Conservation (phyloP, 1,140 invertebrate genomes). For the Bombus breviceps region DNA sequence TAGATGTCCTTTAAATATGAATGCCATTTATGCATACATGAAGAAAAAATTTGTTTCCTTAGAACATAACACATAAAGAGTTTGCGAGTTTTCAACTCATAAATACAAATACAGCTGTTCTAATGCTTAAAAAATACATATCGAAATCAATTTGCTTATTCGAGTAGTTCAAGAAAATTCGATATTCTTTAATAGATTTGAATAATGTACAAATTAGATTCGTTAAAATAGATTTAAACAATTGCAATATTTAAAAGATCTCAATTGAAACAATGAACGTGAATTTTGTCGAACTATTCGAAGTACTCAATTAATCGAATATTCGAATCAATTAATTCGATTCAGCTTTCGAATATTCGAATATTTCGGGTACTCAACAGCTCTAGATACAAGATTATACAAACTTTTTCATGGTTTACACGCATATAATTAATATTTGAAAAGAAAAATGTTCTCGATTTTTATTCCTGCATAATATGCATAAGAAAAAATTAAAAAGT, state of each 20-base stretch:
- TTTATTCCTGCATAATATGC: conserved; percentile 29
- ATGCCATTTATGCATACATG: neutral
- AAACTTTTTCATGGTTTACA: neutral
- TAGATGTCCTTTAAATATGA: neutral
- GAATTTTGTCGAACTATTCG: neutral
- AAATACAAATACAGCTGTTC: neutral
- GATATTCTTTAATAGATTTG: neutral
- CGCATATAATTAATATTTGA: neutral
- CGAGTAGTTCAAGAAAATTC: conserved; percentile 6
- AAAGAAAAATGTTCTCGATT: conserved; percentile 16
- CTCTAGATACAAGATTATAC: conserved; percentile 16
- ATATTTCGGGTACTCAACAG: neutral
- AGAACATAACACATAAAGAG: neutral
- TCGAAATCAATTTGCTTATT: neutral
- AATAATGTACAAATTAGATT: neutral
- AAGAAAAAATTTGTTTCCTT: neutral
- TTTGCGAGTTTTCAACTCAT: neutral
- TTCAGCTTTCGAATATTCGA: neutral
- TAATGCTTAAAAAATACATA: neutral
- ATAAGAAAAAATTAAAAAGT: neutral
- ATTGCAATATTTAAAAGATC: neutral
- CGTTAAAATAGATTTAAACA: neutral
- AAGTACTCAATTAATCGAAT: conserved; percentile 1
- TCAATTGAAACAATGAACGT: neutral
- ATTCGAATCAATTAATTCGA: neutral